Base-by-base conservation (phyloP, 2,113 vertebrate genomes). In the Coturnix japonica region DNA sequence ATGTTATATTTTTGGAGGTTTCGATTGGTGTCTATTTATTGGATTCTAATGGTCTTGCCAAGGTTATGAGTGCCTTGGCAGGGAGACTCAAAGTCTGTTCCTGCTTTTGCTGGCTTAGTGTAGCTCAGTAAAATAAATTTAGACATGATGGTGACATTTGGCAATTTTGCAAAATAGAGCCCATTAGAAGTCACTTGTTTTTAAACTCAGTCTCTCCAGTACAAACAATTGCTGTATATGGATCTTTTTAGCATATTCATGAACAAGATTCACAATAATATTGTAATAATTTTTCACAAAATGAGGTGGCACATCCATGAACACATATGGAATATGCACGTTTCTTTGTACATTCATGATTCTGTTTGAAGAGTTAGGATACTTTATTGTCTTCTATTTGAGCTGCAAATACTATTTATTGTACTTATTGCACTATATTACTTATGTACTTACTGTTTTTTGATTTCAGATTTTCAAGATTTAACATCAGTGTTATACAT, bases 211-310 rank as follows among this genome's bases (percentile, higher is more conserved):
- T 84, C 95, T 54, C 43, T 90, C 93, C 94, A 93, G 69, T 61
- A 60, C 76, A 80, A 95, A 64, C 14, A 77, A 72, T 93, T 64
- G 53, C 23, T 75, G 16, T 7, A 69, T 79, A 94, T 66, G 92
- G 22, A 44, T 47, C 12, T 67, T 82, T 91, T 94, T 90, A 92
- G 33, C 46, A 47, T 77, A 93, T 93, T 94, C 61, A 91, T 95
- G 87, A 93, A 51, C 57, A 80, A 69, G 60, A 57, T 84, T 95
- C 93, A 25, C 37, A 90, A 93, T 74, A 76, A 72, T 43, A 54
- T 91, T 95, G 31, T 70, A 73, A 57, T 85, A 53, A 94, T 94
- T 95, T 88, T 92, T 96, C 82, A 91, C 85, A 75, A 90, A 67
- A 18, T 92, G 54, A 66, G 41, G 6, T 61, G 84, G 19, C 28